Percentiles rank a stretch among this genome's conserved stretches.
Evolutionary conservation across 2,888 invertebrate species (phyloP).

Genomic region (Philonicus albiceps): DNA sequence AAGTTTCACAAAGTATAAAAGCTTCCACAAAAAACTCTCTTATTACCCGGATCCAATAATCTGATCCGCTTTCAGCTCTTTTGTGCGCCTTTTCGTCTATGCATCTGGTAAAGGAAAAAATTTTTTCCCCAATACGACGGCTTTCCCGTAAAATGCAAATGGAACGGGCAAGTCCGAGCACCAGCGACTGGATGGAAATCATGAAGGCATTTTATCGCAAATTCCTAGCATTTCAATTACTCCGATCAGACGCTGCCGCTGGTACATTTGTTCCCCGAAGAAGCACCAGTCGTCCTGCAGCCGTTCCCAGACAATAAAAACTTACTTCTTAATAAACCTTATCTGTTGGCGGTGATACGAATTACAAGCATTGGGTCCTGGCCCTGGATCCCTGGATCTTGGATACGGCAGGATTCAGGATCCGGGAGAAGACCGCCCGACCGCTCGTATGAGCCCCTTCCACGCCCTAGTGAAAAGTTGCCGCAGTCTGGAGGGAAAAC

Average conservation of each 20-base stretch:
- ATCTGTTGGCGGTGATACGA: slow-evolving; percentile 31
- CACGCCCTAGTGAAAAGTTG: neutral
- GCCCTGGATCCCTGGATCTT: neutral
- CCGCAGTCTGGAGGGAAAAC: slow-evolving; percentile 2
- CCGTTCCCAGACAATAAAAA: slow-evolving; percentile 27
- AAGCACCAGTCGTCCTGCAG: neutral
- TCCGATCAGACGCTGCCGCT: neutral
- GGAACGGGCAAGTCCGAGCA: neutral
- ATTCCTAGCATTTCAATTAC: slow-evolving; percentile 20
- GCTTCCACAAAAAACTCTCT: neutral
- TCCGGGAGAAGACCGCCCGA: neutral
- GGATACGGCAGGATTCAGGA: neutral
- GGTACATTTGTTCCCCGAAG: neutral
- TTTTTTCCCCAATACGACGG: neutral
- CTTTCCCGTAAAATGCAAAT: neutral
- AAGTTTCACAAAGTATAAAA: neutral
- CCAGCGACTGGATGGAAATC: neutral
- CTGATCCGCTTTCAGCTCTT: neutral
- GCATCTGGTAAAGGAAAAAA: neutral
- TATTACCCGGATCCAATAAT: neutral
- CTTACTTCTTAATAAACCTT: slow-evolving; percentile 27
- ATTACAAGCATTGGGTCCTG: neutral
- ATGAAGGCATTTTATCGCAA: neutral
- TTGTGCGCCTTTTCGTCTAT: neutral
- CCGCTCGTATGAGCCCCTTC: neutral